Evolutionary conservation across 2,797 vertebrate genomes (phyloP), one percentile per base, ranked within the genome.

Genomic region (Cryptoprocta ferox): DNA sequence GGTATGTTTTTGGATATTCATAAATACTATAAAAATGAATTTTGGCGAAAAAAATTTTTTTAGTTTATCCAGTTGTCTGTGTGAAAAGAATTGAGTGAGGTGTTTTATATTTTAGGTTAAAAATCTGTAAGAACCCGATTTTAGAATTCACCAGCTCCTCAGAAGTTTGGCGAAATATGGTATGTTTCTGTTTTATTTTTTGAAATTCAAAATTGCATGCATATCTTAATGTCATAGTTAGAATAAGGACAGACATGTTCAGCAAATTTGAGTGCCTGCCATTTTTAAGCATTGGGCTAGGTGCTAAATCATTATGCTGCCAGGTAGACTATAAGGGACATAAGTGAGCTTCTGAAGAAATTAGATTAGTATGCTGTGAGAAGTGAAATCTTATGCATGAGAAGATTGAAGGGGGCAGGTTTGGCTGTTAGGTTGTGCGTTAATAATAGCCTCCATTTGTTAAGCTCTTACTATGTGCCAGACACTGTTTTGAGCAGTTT

Each of bases 91-190:
- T 98, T 97, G 98, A 98, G 83, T 95, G 56, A 90, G 95, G 90
- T 98, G n/a, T 99, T 98, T 98, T 99, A 83, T 96, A 21, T 99
- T 98, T 79, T 97, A 99, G 99, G 98, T 99, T 92, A 98, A 97
- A 98, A 98, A 98, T 97, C 97, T 91, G 89, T 98, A 97, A 98
- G 97, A 98, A 94, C 95, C 97, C 93, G 97, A 11, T 89, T 98
- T 97, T 98, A 98, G 96, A 98, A 97, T 98, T 97, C 97, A 98
- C 98, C 98, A 98, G 96, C 96, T 97, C 98, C 98, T 97, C 98
- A 98, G 96, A 98, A 98, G 97, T 97, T 97, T 98, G 98, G 94
- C 97, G 98, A 98, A 98, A 98, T 98, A 99, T 98, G 98, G 98
- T 99, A 99, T 87, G 98, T 98, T 98, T 98, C 48, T 3, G 9